These are phyloP conservation scores for Pangasius sanitwongsei DNA, from an alignment of 2,797 vertebrate genomes.

Conservation along the genomic window DNA sequence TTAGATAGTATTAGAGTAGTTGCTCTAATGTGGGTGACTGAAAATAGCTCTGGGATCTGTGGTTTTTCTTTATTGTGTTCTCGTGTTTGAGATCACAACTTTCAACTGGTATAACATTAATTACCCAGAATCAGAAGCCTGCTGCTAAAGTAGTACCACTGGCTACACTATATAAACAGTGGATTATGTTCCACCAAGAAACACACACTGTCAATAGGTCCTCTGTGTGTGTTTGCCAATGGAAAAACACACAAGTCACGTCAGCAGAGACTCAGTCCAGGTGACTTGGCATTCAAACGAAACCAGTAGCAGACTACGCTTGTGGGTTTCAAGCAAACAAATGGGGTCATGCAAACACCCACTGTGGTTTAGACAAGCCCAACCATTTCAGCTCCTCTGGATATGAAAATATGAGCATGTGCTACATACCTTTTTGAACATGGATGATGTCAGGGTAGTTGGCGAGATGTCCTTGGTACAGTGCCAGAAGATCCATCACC, in stretches of 20 bases:
- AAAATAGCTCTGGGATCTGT: not conserved
- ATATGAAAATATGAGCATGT: constrained; percentile 21
- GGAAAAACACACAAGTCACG: constrained; percentile 38
- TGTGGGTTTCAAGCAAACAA: constrained; percentile 62
- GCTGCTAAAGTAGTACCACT: not conserved
- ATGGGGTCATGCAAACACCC: constrained; percentile 55
- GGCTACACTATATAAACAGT: not conserved
- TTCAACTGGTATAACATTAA: not conserved
- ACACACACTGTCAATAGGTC: constrained; percentile 11
- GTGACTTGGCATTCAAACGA: constrained; percentile 55
- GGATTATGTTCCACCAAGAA: constrained; percentile 9
- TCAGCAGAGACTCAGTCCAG: constrained; percentile 41
- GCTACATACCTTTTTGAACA: constrained; percentile 93
- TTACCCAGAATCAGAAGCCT: not conserved
- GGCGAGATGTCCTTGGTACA: constrained; percentile 96
- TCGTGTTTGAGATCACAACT: not conserved
- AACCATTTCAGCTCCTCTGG: not conserved
- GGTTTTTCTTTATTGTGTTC: not conserved
- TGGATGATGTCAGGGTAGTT: constrained; percentile 99
- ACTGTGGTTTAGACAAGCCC: constrained; percentile 2
- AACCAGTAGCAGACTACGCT: constrained; percentile 38
- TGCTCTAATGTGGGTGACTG: not conserved
- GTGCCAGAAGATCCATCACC: constrained; percentile 92
- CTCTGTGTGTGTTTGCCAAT: not conserved
- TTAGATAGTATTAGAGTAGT: too few species aligned